Evolutionary conservation across 2,888 invertebrate species (phyloP), one percentile per base, ranked within the genome.

Genomic region (Phyllotreta striolata): DNA sequence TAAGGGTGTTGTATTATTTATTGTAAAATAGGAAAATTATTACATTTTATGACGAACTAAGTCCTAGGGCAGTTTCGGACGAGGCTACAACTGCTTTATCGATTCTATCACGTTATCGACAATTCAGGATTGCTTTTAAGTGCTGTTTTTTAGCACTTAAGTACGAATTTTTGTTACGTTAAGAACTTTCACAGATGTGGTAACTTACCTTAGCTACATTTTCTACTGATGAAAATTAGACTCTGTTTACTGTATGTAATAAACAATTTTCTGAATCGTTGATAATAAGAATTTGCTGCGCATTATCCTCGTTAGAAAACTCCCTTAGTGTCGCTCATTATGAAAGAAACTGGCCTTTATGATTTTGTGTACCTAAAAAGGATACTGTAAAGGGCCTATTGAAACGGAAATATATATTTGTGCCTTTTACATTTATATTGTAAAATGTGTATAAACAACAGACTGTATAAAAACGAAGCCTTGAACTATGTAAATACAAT

Each of bases 391-490:
- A 52, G 58, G 67, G 66, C 67, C 68, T 69, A 70, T 69, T 69
- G 70, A 65, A 67, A 62, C 69, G 66, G 70, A 72, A 73, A 71
- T 70, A 73, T 24, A 24, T 24, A 24, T 24, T n/a, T 73, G 76
- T 76, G 76, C 76, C 76, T 76, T 76, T 60, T 52, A 51, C 70
- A 72, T 70, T 65, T 68, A 70, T 69, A 68, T 71, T 71, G 67
- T 70, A 70, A 68, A 66, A 64, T 67, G 69, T 70, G 68, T 73
- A 71, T 73, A 72, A 67, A 70, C 66, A 68, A 71, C 71, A 70
- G 73, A 73, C 71, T 72, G 71, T 73, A 72, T 68, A 72, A 67
- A 64, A 66, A 57, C 58, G 24, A 66, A 66, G 63, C 60, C 64
- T 66, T 62, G 64, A 54, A 66, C 60, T 64, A 62, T 68, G 68